Base-by-base conservation (phyloP, 1,140 invertebrate genomes). In the Ctenoplectra terminalis region DNA sequence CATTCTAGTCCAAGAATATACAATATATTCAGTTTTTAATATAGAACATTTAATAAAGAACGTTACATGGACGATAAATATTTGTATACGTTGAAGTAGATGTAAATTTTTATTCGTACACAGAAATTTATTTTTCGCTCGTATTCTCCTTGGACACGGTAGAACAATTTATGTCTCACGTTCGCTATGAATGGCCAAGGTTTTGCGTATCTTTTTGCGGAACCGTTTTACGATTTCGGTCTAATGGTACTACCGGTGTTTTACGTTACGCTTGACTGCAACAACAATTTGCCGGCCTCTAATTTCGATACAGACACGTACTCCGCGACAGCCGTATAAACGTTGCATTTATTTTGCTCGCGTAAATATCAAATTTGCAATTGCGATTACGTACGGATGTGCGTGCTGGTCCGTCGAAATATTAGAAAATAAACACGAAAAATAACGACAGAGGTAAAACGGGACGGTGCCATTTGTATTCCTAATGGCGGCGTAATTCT, bases 401-500 rank as follows among this genome's bases (percentile, higher is more conserved):
- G 20, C 15, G 11, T 8, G 4, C 1, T 6, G 6, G 11, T 1
- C 9, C 20, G n/a, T 31, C 23, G 37, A 54, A 46, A 73, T 60
- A 70, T 20, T 58, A 37, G 29, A 70, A 52, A 61, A 77, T 56
- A 54, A 43, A 34, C 20, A 34, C 0, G 34, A 37, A n/a, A 37
- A 52, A 72, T 61, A 40, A 61, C 8, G 0, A 20, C 6, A 3
- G 23, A 13, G 20, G 23, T 17, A 31, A 52, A 72, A 52, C 13
- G 23, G 6, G 34, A 48, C 58, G n/a, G 20, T 2, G n/a, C 1
- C 46, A 63, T 73, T 80, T 61, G 26, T 80, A 54, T 34, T 29
- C 37, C 46, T 80, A 80, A 80, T 54, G 48, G 34, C 1, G 34
- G 26, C 48, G 46, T 80, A 64, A 80, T 80, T 73, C 37, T 73